Percentiles rank a stretch among this genome's conserved stretches.
Evolutionary conservation across 2,888 invertebrate species (phyloP).

Genomic region (Biston stratarius): DNA sequence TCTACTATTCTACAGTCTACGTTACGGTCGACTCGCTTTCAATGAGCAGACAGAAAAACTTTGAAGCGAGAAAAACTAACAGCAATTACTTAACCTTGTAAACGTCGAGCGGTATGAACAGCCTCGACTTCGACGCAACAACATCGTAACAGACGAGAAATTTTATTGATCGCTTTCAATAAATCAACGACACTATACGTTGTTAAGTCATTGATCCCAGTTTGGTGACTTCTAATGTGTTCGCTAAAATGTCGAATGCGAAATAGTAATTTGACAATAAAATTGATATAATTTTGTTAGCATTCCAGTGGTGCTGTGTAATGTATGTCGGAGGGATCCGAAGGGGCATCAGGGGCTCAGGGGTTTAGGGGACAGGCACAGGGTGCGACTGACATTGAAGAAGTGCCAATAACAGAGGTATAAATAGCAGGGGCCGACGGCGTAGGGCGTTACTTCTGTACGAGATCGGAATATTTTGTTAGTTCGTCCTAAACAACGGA

Average conservation of each 20-base stretch:
- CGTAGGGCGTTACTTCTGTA: conserved; percentile 82
- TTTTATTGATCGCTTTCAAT: neutral
- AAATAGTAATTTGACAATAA: conserved; percentile 79
- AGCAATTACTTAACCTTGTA: conserved; percentile 30
- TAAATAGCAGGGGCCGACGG: conserved; percentile 83
- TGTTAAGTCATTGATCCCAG: conserved; percentile 5
- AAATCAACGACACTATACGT: conserved; percentile 9
- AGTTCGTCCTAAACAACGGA: conserved; percentile 80
- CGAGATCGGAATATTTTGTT: conserved; percentile 86
- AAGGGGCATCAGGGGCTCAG: conserved; percentile 70
- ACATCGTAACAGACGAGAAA: conserved; percentile 9
- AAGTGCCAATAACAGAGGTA: conserved; percentile 87
- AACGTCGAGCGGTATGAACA: conserved; percentile 1
- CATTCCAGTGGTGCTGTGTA: conserved; percentile 79
- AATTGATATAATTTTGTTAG: conserved; percentile 84
- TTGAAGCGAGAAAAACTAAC: conserved; percentile 41
- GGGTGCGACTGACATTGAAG: conserved; percentile 87
- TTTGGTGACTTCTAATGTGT: conserved; percentile 3
- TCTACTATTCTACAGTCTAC: conserved; percentile 38
- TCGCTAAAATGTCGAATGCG: conserved; percentile 62
- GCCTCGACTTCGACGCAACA: neutral
- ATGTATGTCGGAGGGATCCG: conserved; percentile 76
- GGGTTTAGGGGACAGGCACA: conserved; percentile 75
- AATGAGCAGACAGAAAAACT: conserved; percentile 53
- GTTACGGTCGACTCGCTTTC: conserved; percentile 58